A percentile compares a stretch with the other conserved stretches of the same genome.
phyloP scores from a whole-genome alignment of 2,113 vertebrate species.

The Syngnathus typhle region DNA sequence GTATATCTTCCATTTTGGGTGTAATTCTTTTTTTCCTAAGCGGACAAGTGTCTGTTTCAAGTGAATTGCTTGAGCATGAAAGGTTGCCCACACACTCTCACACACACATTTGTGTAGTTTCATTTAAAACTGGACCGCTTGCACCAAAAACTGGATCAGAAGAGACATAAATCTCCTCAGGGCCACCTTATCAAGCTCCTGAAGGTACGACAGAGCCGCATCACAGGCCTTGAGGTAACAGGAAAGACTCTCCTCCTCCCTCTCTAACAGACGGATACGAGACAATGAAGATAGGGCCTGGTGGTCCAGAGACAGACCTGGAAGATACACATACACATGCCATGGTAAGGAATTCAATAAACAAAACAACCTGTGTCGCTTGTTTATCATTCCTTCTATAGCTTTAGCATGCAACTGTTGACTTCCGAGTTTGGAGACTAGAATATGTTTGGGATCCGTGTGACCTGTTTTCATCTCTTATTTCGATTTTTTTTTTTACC shows the following conservation, averaged over 20 bases:
- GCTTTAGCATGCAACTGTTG: neutral
- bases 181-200: slow-evolving; percentile 89
- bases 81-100: no score
- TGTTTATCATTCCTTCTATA: neutral
- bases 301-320: slow-evolving; percentile 91
- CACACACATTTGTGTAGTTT: neutral
- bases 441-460: no score
- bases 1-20: no score
- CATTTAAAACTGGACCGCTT: no score
- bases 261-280: slow-evolving; percentile 81
- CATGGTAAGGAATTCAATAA: neutral
- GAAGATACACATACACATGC: neutral
- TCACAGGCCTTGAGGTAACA: slow-evolving; percentile 89
- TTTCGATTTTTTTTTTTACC: no score
- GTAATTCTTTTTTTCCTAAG: no score
- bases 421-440: no score
- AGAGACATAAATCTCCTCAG: neutral
- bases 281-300: slow-evolving; percentile 82
- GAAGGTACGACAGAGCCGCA: slow-evolving; percentile 83
- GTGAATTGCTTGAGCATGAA: no score
- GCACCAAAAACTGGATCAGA: no score
- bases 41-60: no score
- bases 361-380: neutral
- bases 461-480: no score
- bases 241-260: slow-evolving; percentile 84